Conservation (phyloP, 2,797 vertebrate species). For the Catostomus latipinnis region DNA sequence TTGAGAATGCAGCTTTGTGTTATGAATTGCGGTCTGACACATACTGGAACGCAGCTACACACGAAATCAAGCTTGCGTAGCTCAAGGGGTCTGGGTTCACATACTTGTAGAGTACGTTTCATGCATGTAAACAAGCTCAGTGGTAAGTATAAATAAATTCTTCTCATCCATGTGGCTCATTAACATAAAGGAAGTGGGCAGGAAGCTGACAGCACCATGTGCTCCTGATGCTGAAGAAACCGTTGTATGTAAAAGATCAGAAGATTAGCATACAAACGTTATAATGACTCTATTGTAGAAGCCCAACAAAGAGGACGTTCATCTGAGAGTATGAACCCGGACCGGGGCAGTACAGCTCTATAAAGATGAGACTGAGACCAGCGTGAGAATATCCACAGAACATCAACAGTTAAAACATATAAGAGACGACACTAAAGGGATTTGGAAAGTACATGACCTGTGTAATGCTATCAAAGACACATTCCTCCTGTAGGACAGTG, state of each 20-base stretch:
- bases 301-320: constrained; percentile 66
- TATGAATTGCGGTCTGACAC: too few species aligned
- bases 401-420: background rate
- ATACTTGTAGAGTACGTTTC: too few species aligned
- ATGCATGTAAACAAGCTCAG: too few species aligned
- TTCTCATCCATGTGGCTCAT: constrained; percentile 29
- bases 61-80: too few species aligned
- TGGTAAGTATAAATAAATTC: background rate
- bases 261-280: constrained; percentile 64
- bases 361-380: background rate
- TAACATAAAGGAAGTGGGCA: constrained; percentile 63
- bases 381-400: constrained; percentile 16
- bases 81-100: too few species aligned
- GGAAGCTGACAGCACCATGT: constrained; percentile 49
- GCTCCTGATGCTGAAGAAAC: constrained; percentile 50
- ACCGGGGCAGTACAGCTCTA: constrained; percentile 4
- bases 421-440: background rate
- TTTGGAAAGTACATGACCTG: constrained; percentile 17
- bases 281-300: constrained; percentile 68
- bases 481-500: constrained; percentile 20
- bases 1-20: too few species aligned
- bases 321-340: constrained; percentile 29
- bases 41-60: too few species aligned
- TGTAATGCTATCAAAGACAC: constrained; percentile 12
- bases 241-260: constrained; percentile 60